phyloP scores from a whole-genome alignment of 2,888 invertebrate genomes.

The Ptilodon capucinus region DNA sequence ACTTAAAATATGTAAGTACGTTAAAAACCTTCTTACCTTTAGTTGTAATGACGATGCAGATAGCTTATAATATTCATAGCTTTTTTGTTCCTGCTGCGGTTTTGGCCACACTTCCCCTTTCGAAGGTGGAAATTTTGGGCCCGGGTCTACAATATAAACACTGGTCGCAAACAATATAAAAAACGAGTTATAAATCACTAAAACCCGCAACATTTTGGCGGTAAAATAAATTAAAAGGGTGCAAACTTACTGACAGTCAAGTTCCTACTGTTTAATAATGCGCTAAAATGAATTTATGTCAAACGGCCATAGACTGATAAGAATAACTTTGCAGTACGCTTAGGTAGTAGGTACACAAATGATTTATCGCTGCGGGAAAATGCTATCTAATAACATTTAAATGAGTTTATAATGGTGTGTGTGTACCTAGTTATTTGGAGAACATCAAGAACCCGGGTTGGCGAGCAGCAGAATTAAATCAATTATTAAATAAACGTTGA shows the following conservation, averaged over 20 bases:
- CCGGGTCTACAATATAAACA: slow-evolving; percentile 36
- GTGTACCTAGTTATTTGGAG: no score
- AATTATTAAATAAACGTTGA: no score
- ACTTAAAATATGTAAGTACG: no score
- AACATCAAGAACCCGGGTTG: no score
- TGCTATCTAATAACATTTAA: background rate
- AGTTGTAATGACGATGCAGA: slow-evolving; percentile 75
- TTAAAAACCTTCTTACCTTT: slow-evolving; percentile 67
- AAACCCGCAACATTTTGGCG: slow-evolving; percentile 38
- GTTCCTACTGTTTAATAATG: slow-evolving; percentile 14
- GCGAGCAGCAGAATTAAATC: no score
- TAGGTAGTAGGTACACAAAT: background rate
- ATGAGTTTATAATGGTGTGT: background rate
- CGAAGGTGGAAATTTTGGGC: slow-evolving; percentile 40
- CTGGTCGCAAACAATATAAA: slow-evolving; percentile 27
- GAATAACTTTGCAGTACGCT: background rate
- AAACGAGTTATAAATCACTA: slow-evolving; percentile 28
- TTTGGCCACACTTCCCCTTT: slow-evolving; percentile 87
- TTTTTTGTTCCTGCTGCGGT: slow-evolving; percentile 78
- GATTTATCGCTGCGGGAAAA: background rate
- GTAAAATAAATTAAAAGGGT: slow-evolving; percentile 10
- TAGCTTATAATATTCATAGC: slow-evolving; percentile 67
- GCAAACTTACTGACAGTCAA: slow-evolving; percentile 16
- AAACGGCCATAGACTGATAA: slow-evolving; percentile 17
- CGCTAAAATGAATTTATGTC: slow-evolving; percentile 11